A percentile compares a stretch with the other conserved stretches of the same genome.
Conservation (phyloP, 2,797 vertebrate genomes). For the Onychomys torridus region DNA sequence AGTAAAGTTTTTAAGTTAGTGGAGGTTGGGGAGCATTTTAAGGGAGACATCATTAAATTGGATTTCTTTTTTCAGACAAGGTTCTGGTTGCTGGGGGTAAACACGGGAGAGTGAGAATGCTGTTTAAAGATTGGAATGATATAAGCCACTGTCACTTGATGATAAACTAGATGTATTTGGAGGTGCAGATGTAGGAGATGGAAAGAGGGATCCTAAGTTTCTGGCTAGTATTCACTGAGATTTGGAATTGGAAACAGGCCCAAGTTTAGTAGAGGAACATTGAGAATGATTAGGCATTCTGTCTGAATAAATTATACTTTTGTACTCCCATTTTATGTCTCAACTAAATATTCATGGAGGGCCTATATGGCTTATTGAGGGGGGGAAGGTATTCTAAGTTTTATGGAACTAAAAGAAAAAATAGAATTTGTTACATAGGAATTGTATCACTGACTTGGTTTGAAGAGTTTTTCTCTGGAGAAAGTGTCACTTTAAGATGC, state of each 20-base stretch:
- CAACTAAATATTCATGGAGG: constrained; percentile 29
- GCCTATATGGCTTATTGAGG: background rate
- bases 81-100: background rate
- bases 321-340: constrained; percentile 55
- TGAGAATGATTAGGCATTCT: constrained; percentile 6
- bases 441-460: constrained; percentile 56
- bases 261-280: constrained; percentile 26
- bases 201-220: constrained; percentile 45
- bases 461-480: constrained; percentile 51
- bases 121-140: constrained; percentile 43
- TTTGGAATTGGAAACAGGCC: background rate
- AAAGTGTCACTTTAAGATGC: constrained; percentile 34
- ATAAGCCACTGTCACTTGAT: background rate
- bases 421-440: background rate
- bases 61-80: constrained; percentile 10
- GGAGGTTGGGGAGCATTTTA: too few species aligned
- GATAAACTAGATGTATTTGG: constrained; percentile 19
- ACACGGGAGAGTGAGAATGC: background rate
- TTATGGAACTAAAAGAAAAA: constrained; percentile 61
- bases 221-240: constrained; percentile 55
- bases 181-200: background rate
- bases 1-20: too few species aligned
- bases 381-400: constrained; percentile 57
- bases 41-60: background rate
- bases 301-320: constrained; percentile 53